Conservation (phyloP, 2,888 invertebrate genomes). For the Molorchus minor region DNA sequence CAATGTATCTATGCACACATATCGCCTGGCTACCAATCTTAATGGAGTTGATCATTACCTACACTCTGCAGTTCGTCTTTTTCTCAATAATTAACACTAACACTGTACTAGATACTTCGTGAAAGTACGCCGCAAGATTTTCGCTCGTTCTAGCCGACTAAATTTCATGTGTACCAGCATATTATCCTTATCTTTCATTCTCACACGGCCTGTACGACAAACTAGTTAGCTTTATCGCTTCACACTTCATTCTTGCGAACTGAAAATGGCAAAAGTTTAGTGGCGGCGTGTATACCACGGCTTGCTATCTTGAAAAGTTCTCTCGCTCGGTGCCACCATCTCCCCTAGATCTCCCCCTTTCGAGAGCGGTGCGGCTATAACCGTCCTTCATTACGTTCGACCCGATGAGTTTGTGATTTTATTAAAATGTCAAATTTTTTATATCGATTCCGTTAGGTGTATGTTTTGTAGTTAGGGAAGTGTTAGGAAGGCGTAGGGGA, state of each 20-base stretch:
- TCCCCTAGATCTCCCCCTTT: conserved; percentile 27
- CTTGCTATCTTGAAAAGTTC: conserved; percentile 38
- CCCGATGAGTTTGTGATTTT: conserved; percentile 45
- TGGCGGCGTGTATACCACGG: conserved; percentile 36
- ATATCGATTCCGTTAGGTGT: conserved; percentile 34
- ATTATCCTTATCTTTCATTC: conserved; percentile 31
- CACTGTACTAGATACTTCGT: too few relatives aligned
- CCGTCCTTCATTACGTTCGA: conserved; percentile 36
- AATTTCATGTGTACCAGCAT: conserved; percentile 32
- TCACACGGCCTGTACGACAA: conserved; percentile 43
- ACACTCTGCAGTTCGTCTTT: too few relatives aligned
- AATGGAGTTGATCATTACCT: too few relatives aligned
- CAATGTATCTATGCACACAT: too few relatives aligned
- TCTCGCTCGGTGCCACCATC: conserved; percentile 25
- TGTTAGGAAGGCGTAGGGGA: too few relatives aligned
- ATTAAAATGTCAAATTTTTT: conserved; percentile 41
- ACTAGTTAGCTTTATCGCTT: conserved; percentile 60
- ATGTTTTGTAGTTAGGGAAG: too few relatives aligned
- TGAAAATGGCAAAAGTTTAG: conserved; percentile 60
- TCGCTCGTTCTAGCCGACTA: conserved; percentile 12
- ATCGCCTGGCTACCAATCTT: too few relatives aligned
- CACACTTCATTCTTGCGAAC: conserved; percentile 59
- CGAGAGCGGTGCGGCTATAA: conserved; percentile 25
- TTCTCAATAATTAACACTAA: too few relatives aligned
- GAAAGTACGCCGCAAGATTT: conserved; percentile 11